Evolutionary conservation across 2,113 vertebrate genomes (phyloP).

Genomic region (Felis chaus): DNA sequence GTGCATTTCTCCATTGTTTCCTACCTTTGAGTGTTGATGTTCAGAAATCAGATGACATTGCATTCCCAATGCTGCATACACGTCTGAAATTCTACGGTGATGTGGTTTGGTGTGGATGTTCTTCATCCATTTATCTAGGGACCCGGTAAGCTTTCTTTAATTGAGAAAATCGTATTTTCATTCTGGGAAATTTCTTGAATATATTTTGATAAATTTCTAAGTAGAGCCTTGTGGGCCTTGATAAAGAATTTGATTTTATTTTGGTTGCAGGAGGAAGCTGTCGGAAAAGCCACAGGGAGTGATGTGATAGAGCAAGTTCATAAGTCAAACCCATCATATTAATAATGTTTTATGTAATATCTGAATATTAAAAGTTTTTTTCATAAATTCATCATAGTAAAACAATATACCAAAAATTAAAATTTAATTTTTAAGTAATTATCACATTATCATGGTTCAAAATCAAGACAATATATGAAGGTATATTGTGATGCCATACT

Average conservation of each 20-base stretch:
- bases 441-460: background rate
- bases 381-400: background rate
- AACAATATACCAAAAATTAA: background rate
- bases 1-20: background rate
- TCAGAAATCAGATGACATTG: background rate
- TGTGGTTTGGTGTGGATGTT: background rate
- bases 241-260: slow-evolving; percentile 2
- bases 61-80: background rate
- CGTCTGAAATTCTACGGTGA: background rate
- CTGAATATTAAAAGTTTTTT: background rate
- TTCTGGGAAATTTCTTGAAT: background rate
- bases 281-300: background rate
- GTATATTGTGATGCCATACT: background rate
- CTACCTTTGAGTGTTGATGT: background rate
- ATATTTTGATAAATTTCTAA: background rate
- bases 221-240: background rate
- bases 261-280: background rate
- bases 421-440: background rate
- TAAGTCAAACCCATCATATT: background rate
- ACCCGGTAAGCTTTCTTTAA: background rate
- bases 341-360: background rate
- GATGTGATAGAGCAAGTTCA: background rate
- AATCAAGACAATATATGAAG: background rate
- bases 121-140: background rate
- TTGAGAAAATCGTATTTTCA: background rate